These are phyloP conservation scores for Sarcophaga peregrina DNA, from an alignment of 1,140 invertebrate genomes.

Conservation along the genomic window DNA sequence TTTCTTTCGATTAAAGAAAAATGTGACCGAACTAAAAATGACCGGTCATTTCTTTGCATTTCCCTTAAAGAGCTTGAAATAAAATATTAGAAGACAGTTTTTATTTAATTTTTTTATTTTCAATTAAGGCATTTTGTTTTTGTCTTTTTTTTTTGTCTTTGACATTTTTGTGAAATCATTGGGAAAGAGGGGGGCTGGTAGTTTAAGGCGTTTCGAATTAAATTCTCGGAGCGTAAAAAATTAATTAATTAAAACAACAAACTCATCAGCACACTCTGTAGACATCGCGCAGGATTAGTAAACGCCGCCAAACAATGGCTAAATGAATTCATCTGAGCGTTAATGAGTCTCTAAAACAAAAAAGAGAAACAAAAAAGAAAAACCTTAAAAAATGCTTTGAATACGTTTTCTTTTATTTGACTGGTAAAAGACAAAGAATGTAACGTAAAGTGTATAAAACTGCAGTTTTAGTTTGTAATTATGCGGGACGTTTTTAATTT, in stretches of 20 bases:
- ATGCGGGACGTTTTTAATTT: conserved; percentile 27
- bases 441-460: neutral
- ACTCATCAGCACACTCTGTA: conserved; percentile 7
- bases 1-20: neutral
- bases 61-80: neutral
- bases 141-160: too few relatives aligned
- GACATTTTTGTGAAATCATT: neutral
- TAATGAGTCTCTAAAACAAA: conserved; percentile 32
- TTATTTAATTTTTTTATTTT: conserved; percentile 6
- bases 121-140: neutral
- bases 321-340: conserved; percentile 39
- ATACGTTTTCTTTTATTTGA: conserved; percentile 4
- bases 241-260: conserved; percentile 42
- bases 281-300: neutral
- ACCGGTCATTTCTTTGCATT: neutral
- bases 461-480: conserved; percentile 36
- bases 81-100: neutral
- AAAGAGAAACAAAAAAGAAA: neutral
- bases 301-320: conserved; percentile 32
- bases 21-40: neutral
- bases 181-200: neutral
- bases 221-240: conserved; percentile 37
- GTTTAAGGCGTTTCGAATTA: conserved; percentile 32
- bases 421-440: neutral
- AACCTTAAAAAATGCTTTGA: neutral